Evolutionary conservation across 2,888 invertebrate genomes (phyloP), one percentile per base, ranked within the genome.

Genomic region (Callyntrura guangdongensis): DNA sequence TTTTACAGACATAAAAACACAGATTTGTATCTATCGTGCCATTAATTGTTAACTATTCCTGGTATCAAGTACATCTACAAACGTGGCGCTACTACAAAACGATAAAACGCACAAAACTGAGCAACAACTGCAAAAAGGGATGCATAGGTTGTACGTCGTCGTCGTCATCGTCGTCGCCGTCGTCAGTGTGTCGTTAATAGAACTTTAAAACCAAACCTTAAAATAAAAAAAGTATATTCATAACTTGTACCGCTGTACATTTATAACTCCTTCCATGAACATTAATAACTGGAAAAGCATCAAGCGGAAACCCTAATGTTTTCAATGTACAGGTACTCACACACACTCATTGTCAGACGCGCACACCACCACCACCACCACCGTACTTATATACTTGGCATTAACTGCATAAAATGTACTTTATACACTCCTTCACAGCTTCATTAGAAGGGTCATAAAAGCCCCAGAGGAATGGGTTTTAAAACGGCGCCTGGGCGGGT

Each of bases 401-500:
- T n/a, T n/a, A n/a, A n/a, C n/a, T n/a, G n/a, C n/a, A n/a, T n/a
- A n/a, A n/a, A n/a, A n/a, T n/a, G n/a, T n/a, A n/a, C n/a, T n/a
- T n/a, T n/a, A n/a, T 22, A 59, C 45, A 92, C 92, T 92, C 89
- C 91, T 93, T 93, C 93, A 93, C 93, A 94, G 94, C 94, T 94
- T 94, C 94, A 94, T 94, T 94, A 94, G 93, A 92, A 92, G 92
- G 93, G 92, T 92, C 93, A 90, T 93, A 93, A 93, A 89, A 93
- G 92, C 93, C 92, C 93, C 92, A 93, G 89, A 91, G 93, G 94
- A 92, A 93, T 88, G 91, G 91, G 86, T 67, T 87, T 77, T 87
- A 27, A 91, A 94, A 91, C 92, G 94, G 94, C 94, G 94, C 94
- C 94, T 94, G 93, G 93, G 94, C 93, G 94, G 93, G 93, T 92